A percentile compares a stretch with the other conserved stretches of the same genome.
phyloP scores from a whole-genome alignment of 2,113 vertebrate genomes.

The Thamnaconus septentrionalis region DNA sequence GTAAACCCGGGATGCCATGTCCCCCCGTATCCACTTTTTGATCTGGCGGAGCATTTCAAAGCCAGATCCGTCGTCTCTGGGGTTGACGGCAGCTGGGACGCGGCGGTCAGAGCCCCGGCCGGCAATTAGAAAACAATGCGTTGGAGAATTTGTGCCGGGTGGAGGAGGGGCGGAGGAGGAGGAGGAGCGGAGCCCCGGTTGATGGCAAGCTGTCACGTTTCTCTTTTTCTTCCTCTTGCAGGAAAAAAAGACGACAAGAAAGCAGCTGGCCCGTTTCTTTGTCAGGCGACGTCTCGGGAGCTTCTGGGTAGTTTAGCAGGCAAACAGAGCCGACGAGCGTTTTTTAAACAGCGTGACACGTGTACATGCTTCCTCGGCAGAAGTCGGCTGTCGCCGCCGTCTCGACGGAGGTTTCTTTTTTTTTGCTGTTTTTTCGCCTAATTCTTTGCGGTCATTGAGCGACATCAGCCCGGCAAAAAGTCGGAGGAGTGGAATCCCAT shows the following conservation, averaged over 20 bases:
- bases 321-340: slow-evolving; percentile 60
- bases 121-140: slow-evolving; percentile 61
- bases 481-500: no score
- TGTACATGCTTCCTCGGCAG: slow-evolving; percentile 39
- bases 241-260: slow-evolving; percentile 39
- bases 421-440: no score
- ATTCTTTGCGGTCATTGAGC: no score
- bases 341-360: slow-evolving; percentile 47
- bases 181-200: slow-evolving; percentile 66
- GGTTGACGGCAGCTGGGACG: slow-evolving; percentile 40
- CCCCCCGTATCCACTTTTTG: slow-evolving; percentile 33
- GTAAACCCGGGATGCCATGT: no score
- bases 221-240: no score
- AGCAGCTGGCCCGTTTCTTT: slow-evolving; percentile 38
- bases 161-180: slow-evolving; percentile 31
- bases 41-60: slow-evolving; percentile 48
- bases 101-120: slow-evolving; percentile 41
- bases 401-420: no score
- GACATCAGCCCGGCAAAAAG: no score
- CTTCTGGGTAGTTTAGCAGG: slow-evolving; percentile 60
- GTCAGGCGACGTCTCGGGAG: slow-evolving; percentile 58
- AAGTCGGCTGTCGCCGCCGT: slow-evolving; percentile 19
- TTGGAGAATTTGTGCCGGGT: slow-evolving; percentile 32
- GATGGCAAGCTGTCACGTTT: no score
- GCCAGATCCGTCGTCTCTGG: slow-evolving; percentile 53